Base-by-base conservation (phyloP, 2,888 invertebrate genomes). In the Aethes cnicana region DNA sequence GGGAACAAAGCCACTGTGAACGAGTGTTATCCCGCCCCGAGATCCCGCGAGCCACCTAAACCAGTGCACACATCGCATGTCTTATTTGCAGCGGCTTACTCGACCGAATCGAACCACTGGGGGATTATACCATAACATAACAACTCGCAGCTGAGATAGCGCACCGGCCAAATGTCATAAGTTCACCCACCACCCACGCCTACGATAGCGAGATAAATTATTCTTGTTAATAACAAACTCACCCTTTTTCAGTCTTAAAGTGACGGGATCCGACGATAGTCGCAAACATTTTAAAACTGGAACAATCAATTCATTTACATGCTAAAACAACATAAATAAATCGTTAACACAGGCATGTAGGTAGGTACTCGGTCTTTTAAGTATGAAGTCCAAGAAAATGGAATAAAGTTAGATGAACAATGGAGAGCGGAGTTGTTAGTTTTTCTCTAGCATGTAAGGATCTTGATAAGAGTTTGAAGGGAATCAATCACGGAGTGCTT, bases 271-370 rank as follows among this genome's bases (percentile, higher is more conserved):
- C 89, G 95, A 93, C 66, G 97, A 96, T 78, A 97, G 92, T 81
- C 97, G 94, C 81, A 97, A 93, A 91, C 97, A 97, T 95, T 96
- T 97, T 91, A 97, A 92, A 90, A 97, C 96, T 96, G 93, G 71
- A 94, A 94, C 84, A 89, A 78, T 74, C 65, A 74, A 74, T 64
- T 60, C 57, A 55, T 64, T 61, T 56, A 58, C 59, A 59, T 56
- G 55, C 58, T 58, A 55, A 58, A 42, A 57, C 53, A 54, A 60
- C 55, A 60, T 56, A 54, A 56, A 53, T 44, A 57, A 30, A 48
- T 46, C 39, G 47, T 47, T 41, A 35, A 50, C 21, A 44, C 8
- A 30, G 32, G 18, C 37, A 49, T 26, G 23, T 26, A n/a, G n/a
- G n/a, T n/a, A n/a, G n/a, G 47, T 46, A 42, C 44, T 8, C 42